Evolutionary conservation across 1,140 invertebrate species (phyloP), one percentile per base, ranked within the genome.

Genomic region (Plutomurus gul): DNA sequence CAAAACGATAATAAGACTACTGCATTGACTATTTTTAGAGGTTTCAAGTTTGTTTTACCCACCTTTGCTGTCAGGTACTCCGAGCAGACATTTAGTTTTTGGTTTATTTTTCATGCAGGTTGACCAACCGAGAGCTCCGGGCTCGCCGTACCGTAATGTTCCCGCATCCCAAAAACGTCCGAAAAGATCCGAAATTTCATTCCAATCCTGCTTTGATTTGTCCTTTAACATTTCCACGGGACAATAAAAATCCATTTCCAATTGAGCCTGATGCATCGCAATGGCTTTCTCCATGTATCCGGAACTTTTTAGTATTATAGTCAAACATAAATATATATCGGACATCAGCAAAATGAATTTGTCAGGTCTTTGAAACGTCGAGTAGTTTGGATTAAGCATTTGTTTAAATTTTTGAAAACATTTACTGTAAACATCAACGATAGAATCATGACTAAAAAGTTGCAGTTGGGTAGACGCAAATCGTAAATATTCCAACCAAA

Each of bases 101-200:
- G 36, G 20, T 30, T 43, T 65, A n/a, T 27, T 27, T 40, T 72
- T 72, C 4, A 39, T 20, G 36, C 70, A 72, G 7, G 8, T 40
- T 4, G 22, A 46, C 83, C 83, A 84, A 1, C 81, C 83, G 4
- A 22, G n/a, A 0, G 79, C 77, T 5, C 56, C 75, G n/a, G 22
- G 18, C 51, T 84, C 83, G 13, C 83, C 83, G 76, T 79, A 84
- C 65, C 75, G 25, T 11, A 46, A 37, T 37, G 81, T 81, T 71
- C 80, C 83, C n/a, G 60, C 22, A 46, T 79, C 77, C 83, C 83
- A 84, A 76, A 79, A 84, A n/a, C 51, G 16, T 70, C 80, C 79
- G 73, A 84, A 84, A 0, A 79, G 10, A 18, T 60, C 18, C 4
- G 7, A 7, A 39, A 75, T 65, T 13, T 47, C 60, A 2, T 70